Evolutionary conservation across 2,888 invertebrate species (phyloP).

Genomic region (Ametastegia equiseti): DNA sequence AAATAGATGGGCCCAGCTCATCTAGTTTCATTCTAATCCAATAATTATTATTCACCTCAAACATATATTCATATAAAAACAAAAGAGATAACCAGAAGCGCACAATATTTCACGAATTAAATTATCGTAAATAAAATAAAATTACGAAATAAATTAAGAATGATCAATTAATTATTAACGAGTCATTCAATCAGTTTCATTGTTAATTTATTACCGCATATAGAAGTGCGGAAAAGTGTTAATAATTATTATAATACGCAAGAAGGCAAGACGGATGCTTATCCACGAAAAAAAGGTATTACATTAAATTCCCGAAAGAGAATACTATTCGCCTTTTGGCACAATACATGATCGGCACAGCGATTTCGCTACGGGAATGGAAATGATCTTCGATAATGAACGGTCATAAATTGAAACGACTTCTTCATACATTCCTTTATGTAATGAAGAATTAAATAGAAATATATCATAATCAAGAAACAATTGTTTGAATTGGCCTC

Average conservation of each 20-base stretch:
- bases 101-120: too few species aligned
- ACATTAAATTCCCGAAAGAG: too few species aligned
- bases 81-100: background rate
- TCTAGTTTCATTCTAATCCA: background rate
- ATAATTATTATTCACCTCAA: background rate
- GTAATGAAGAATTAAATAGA: background rate
- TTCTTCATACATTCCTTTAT: background rate
- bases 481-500: background rate
- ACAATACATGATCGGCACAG: background rate
- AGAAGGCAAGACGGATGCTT: too few species aligned
- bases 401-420: background rate
- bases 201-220: too few species aligned
- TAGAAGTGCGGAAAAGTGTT: too few species aligned
- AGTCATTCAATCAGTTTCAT: too few species aligned
- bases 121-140: too few species aligned
- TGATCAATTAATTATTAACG: too few species aligned
- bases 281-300: too few species aligned
- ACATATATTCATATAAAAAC: background rate
- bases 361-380: background rate
- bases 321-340: too few species aligned
- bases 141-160: too few species aligned
- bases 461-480: conserved; percentile 7
- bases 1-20: background rate
- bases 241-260: too few species aligned
- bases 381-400: background rate